phyloP scores from a whole-genome alignment of 2,888 invertebrate species.

The Drosophila sordidula region DNA sequence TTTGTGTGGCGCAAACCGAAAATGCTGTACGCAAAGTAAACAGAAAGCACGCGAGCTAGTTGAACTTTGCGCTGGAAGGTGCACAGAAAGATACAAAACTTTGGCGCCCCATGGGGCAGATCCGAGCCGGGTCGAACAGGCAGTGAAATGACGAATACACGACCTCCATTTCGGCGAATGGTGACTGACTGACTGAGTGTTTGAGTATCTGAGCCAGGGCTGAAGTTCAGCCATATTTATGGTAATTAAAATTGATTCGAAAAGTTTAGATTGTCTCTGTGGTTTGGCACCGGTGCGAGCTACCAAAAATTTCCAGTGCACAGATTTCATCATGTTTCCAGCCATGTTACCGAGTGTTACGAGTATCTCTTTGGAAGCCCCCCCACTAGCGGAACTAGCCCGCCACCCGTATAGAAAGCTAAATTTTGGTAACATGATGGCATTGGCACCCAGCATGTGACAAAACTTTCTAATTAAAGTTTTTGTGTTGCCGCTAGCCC shows the following conservation, averaged over 20 bases:
- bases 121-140: conserved; percentile 14
- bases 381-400: background rate
- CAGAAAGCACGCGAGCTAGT: conserved; percentile 41
- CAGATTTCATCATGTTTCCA: conserved; percentile 53
- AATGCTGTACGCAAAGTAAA: conserved; percentile 47
- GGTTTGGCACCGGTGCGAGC: conserved; percentile 61
- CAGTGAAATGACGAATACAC: conserved; percentile 60
- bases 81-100: conserved; percentile 50
- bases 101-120: conserved; percentile 33
- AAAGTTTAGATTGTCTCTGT: conserved; percentile 80
- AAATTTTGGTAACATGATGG: conserved; percentile 41
- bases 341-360: conserved; percentile 39
- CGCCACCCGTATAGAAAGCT: conserved; percentile 2
- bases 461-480: conserved; percentile 80
- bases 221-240: conserved; percentile 76
- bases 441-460: conserved; percentile 68
- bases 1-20: conserved; percentile 23
- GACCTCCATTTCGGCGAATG: conserved; percentile 39
- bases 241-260: conserved; percentile 83
- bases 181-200: conserved; percentile 27
- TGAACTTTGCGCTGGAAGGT: conserved; percentile 35
- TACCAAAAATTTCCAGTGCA: conserved; percentile 36
- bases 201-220: conserved; percentile 31
- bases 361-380: conserved; percentile 27
- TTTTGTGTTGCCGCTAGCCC: conserved; percentile 53